phyloP scores from a whole-genome alignment of 2,113 vertebrate species.

The Larimichthys polyactis region DNA sequence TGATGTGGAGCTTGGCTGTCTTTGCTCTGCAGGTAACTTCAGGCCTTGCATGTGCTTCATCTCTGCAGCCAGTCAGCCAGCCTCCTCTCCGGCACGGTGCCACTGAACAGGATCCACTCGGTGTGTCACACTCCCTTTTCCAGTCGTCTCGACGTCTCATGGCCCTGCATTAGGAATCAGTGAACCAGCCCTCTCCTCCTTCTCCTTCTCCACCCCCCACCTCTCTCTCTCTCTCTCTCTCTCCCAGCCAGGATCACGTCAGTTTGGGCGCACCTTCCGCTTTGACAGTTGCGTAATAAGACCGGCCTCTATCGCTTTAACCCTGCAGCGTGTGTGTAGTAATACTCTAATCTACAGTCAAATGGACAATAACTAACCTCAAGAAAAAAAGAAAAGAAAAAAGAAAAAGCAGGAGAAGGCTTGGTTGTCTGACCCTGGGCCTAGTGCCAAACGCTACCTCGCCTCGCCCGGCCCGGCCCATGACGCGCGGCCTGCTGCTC shows the following conservation, averaged over 20 bases:
- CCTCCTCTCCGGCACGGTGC: constrained; percentile 34
- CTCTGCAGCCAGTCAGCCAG: constrained; percentile 45
- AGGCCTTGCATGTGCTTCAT: constrained; percentile 47
- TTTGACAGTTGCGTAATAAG: constrained; percentile 79
- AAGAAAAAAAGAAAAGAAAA: neutral
- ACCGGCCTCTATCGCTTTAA: constrained; percentile 57
- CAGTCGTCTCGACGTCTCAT: constrained; percentile 47
- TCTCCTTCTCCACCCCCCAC: too few relatives aligned
- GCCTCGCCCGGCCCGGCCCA: constrained; percentile 52
- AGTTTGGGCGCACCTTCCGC: constrained; percentile 71
- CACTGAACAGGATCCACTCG: constrained; percentile 5
- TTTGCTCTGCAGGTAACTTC: constrained; percentile 8
- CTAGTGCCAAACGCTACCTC: constrained; percentile 46
- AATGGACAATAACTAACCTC: constrained; percentile 1
- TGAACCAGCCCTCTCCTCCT: constrained; percentile 18
- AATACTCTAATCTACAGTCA: constrained; percentile 34
- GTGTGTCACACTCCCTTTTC: constrained; percentile 24
- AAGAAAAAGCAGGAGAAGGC: neutral
- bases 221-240: neutral
- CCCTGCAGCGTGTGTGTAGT: constrained; percentile 37
- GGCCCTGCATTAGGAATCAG: neutral
- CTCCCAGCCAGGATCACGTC: constrained; percentile 33
- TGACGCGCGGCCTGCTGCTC: constrained; percentile 66
- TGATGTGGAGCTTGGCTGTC: neutral
- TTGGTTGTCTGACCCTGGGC: constrained; percentile 40